A percentile compares a stretch with the other conserved stretches of the same genome.
phyloP scores from a whole-genome alignment of 2,113 vertebrate species.

The Scartelaos histophorus region DNA sequence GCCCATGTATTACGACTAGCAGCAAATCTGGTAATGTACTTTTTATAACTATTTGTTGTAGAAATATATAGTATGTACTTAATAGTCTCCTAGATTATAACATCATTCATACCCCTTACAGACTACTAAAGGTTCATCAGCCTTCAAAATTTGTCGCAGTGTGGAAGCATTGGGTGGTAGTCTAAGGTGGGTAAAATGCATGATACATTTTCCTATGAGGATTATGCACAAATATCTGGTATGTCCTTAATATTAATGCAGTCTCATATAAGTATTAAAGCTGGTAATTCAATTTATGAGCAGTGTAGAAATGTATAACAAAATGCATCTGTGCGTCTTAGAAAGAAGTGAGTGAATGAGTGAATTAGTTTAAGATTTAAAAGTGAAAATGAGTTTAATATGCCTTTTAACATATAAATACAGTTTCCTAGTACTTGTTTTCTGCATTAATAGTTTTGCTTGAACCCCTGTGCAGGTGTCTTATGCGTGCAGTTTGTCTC shows the following conservation, averaged over 20 bases:
- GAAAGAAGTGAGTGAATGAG: no score
- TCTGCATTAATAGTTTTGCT: no score
- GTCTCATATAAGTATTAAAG: neutral
- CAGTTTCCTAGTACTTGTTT: no score
- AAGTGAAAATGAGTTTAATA: no score
- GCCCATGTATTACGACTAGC: constrained; percentile 89
- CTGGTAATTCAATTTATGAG: neutral
- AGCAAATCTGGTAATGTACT: constrained; percentile 81
- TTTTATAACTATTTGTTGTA: neutral
- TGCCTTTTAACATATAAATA: no score
- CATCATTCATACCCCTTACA: constrained; percentile 51
- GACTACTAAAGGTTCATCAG: constrained; percentile 90
- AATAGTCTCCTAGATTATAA: neutral
- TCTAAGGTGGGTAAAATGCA: constrained; percentile 81
- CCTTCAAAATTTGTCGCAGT: constrained; percentile 87
- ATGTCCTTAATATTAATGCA: neutral
- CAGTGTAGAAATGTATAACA: no score
- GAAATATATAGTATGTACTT: neutral
- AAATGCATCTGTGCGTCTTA: no score
- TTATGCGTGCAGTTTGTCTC: no score
- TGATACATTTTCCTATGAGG: constrained; percentile 11
- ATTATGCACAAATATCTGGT: neutral
- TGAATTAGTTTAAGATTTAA: no score
- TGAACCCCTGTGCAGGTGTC: no score
- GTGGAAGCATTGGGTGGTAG: constrained; percentile 87